phyloP scores from a whole-genome alignment of 1,140 invertebrate species.

The Agrilus planipennis region DNA sequence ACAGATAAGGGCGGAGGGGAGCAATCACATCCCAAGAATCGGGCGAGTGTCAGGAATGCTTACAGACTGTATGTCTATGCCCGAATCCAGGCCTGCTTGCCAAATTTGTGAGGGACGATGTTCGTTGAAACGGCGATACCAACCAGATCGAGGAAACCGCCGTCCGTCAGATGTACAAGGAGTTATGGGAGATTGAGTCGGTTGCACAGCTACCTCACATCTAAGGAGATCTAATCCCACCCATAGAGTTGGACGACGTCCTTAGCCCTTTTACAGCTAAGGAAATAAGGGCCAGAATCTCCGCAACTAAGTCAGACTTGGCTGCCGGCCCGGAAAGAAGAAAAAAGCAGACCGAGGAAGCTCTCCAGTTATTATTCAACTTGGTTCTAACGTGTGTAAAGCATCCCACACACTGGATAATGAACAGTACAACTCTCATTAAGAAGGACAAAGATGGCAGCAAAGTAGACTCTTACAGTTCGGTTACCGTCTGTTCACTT shows the following conservation, averaged over 20 bases:
- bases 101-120: not conserved
- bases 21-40: not conserved
- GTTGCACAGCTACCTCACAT: not conserved
- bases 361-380: slow-evolving; percentile 8
- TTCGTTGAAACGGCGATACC: slow-evolving; percentile 1
- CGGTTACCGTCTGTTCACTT: no score
- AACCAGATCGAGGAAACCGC: not conserved
- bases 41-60: not conserved
- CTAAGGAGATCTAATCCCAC: no score
- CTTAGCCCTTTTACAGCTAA: not conserved
- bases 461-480: slow-evolving; percentile 5
- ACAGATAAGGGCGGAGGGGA: not conserved
- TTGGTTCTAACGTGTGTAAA: slow-evolving; percentile 6
- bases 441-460: slow-evolving; percentile 4
- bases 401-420: slow-evolving; percentile 8
- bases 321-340: slow-evolving; percentile 8
- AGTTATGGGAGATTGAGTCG: slow-evolving; percentile 3
- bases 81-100: not conserved
- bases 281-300: not conserved
- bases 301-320: slow-evolving; percentile 3
- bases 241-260: no score
- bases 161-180: slow-evolving; percentile 1
- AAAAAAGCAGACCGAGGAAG: not conserved
- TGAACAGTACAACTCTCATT: slow-evolving; percentile 5
- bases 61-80: slow-evolving; percentile 2